phyloP scores from a whole-genome alignment of 1,140 invertebrate species.

The Drosophila cardini region DNA sequence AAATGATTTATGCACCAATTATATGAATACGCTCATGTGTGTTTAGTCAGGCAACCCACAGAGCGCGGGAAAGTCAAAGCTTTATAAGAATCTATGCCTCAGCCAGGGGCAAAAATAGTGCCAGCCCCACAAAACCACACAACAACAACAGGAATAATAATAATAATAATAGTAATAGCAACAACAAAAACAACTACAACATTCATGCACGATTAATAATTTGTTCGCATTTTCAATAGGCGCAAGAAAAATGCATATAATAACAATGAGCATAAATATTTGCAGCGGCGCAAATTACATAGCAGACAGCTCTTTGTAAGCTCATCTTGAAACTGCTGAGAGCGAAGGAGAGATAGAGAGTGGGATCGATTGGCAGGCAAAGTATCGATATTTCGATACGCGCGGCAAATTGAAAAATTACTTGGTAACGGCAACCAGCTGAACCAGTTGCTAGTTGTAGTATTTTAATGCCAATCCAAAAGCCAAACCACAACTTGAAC shows the following conservation, averaged over 20 bases:
- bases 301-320: constrained; percentile 58
- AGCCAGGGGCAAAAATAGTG: neutral
- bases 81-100: constrained; percentile 20
- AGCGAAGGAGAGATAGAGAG: neutral
- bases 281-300: constrained; percentile 65
- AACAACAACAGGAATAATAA: neutral
- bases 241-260: constrained; percentile 57
- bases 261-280: constrained; percentile 81
- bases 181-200: neutral
- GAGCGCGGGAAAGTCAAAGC: constrained; percentile 66
- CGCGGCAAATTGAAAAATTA: constrained; percentile 26
- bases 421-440: constrained; percentile 37
- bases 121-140: neutral
- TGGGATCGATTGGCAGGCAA: neutral
- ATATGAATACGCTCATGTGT: constrained; percentile 53
- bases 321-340: constrained; percentile 18
- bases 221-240: constrained; percentile 77
- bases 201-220: constrained; percentile 65
- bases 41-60: neutral
- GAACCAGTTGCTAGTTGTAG: constrained; percentile 46
- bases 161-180: no score
- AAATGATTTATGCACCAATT: constrained; percentile 81
- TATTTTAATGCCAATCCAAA: constrained; percentile 2
- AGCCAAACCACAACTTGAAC: constrained; percentile 41
- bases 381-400: constrained; percentile 40